Conservation (phyloP, 2,113 vertebrate species). For the Spea bombifrons region DNA sequence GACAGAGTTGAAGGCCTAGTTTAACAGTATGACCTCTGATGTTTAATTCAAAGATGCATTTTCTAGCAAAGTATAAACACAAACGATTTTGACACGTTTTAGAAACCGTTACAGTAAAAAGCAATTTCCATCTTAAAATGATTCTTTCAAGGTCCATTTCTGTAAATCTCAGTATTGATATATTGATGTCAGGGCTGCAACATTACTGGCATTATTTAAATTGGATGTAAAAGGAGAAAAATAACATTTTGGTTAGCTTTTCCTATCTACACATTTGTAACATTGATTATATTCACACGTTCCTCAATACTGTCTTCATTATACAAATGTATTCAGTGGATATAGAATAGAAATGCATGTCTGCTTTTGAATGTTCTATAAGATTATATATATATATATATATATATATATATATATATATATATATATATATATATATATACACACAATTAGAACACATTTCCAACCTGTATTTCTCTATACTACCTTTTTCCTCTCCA, state of each 20-base stretch:
- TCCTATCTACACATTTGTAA: background rate
- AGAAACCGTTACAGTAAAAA: constrained; percentile 1
- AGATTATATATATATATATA: background rate
- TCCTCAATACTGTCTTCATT: background rate
- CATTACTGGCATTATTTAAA: background rate
- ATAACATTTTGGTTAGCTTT: background rate
- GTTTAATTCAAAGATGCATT: background rate
- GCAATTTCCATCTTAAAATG: constrained; percentile 10
- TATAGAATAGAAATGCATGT: background rate
- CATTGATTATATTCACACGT: background rate
- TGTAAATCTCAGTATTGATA: constrained; percentile 3
- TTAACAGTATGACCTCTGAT: background rate
- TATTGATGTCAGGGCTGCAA: constrained; percentile 2
- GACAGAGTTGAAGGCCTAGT: background rate
- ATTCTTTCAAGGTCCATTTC: background rate
- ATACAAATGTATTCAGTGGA: background rate
- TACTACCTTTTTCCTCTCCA: no score
- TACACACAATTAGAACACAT: background rate
- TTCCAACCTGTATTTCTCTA: no score
- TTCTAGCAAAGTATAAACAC: background rate
- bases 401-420: background rate
- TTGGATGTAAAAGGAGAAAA: background rate
- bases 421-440: no score
- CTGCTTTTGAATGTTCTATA: background rate
- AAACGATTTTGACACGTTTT: background rate